Percentiles rank a stretch among this genome's conserved stretches.
phyloP scores from a whole-genome alignment of 2,888 invertebrate species.

The Sepiola atlantica region DNA sequence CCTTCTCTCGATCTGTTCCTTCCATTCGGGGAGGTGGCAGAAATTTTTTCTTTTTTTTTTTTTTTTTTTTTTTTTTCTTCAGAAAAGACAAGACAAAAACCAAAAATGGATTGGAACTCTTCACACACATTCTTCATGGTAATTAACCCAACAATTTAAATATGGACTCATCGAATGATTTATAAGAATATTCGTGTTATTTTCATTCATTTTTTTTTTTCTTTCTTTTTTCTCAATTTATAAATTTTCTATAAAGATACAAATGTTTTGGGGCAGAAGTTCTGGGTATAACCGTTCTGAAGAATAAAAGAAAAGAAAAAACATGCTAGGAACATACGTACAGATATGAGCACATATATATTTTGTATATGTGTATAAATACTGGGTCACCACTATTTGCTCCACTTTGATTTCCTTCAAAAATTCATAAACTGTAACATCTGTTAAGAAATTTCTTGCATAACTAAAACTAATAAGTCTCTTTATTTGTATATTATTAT shows the following conservation, averaged over 20 bases:
- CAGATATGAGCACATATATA: not conserved
- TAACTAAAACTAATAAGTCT: no score
- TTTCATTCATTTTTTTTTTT: not conserved
- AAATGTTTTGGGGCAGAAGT: not conserved
- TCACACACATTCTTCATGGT: not conserved
- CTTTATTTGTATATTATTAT: no score
- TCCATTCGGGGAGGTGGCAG: not conserved
- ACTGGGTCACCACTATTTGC: no score
- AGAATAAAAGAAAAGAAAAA: not conserved
- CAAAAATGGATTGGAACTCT: not conserved
- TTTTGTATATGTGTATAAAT: no score
- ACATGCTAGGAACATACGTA: not conserved
- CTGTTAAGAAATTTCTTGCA: no score
- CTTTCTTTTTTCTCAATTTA: no score
- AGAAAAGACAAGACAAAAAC: not conserved
- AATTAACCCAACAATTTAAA: constrained; percentile 5
- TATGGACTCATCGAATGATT: not conserved
- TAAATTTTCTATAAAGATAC: not conserved
- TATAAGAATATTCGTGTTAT: not conserved
- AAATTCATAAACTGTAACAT: no score
- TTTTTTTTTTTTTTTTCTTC: not conserved
- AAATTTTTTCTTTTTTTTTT: not conserved
- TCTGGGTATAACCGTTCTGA: not conserved
- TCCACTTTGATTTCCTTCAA: no score
- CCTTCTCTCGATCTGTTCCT: not conserved